phyloP scores from a whole-genome alignment of 2,113 vertebrate species.

The Pyxicephalus adspersus region DNA sequence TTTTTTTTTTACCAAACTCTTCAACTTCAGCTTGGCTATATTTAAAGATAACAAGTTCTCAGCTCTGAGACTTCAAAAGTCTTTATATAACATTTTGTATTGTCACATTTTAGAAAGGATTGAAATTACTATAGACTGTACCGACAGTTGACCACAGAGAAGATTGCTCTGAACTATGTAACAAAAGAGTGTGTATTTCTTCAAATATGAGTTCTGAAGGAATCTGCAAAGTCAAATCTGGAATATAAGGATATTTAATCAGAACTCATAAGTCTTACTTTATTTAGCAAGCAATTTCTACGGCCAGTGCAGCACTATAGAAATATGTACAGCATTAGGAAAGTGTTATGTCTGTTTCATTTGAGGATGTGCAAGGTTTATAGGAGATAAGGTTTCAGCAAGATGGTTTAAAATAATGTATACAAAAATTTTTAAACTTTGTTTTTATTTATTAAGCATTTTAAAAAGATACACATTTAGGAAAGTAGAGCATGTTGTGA shows the following conservation, averaged over 20 bases:
- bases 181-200: constrained; percentile 4
- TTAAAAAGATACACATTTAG: neutral
- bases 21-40: neutral
- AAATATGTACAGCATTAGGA: neutral
- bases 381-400: neutral
- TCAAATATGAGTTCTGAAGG: constrained; percentile 2
- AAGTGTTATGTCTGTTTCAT: neutral
- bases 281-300: constrained; percentile 1
- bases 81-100: neutral
- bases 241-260: neutral
- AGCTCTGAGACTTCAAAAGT: neutral
- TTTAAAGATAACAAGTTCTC: neutral
- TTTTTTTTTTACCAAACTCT: neutral
- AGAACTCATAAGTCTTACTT: neutral
- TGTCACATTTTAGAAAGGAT: neutral
- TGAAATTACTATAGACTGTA: neutral
- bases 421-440: neutral
- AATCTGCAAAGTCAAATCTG: neutral
- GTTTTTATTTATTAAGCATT: neutral
- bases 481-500: neutral
- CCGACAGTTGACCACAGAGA: neutral
- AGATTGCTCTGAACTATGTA: neutral
- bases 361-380: neutral
- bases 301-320: neutral
- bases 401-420: neutral